Evolutionary conservation across 64 coral and sea anemone species (phyloP).

Genomic region (Hydrozoanthus tunicans): DNA sequence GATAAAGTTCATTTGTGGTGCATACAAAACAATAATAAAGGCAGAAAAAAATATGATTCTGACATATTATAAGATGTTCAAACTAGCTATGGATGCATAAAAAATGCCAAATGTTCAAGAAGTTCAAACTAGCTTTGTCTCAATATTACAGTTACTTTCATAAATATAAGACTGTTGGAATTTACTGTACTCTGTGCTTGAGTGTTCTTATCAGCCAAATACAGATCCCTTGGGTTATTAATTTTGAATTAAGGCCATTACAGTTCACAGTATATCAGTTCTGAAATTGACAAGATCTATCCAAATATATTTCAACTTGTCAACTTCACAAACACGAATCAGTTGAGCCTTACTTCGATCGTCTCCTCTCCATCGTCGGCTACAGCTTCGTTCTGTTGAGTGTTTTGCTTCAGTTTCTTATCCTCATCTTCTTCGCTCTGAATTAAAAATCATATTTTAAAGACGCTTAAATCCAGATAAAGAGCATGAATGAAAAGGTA

Average conservation of each 20-base stretch:
- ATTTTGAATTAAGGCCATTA: not conserved
- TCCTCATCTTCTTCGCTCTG: constrained; percentile 56
- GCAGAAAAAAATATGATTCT: too few relatives aligned
- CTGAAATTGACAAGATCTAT: constrained; percentile 7
- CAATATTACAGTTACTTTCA: not conserved
- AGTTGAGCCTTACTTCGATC: constrained; percentile 2
- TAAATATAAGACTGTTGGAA: not conserved
- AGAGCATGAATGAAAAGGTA: not conserved
- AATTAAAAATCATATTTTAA: not conserved
- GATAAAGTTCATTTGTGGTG: too few relatives aligned
- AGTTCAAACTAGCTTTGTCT: not conserved
- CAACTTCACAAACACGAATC: not conserved
- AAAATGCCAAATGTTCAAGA: too few relatives aligned
- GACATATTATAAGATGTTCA: too few relatives aligned
- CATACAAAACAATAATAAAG: too few relatives aligned
- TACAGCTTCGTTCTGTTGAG: constrained; percentile 36
- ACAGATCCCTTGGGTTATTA: not conserved
- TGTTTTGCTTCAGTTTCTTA: constrained; percentile 46
- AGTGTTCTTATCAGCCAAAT: not conserved
- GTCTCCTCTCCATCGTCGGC: constrained; percentile 31
- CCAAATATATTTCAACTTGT: not conserved
- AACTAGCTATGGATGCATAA: too few relatives aligned
- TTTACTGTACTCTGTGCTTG: not conserved
- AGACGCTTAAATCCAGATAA: not conserved
- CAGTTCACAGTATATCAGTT: not conserved